Conservation (phyloP, 1,140 invertebrate species). For the Ips typographus region DNA sequence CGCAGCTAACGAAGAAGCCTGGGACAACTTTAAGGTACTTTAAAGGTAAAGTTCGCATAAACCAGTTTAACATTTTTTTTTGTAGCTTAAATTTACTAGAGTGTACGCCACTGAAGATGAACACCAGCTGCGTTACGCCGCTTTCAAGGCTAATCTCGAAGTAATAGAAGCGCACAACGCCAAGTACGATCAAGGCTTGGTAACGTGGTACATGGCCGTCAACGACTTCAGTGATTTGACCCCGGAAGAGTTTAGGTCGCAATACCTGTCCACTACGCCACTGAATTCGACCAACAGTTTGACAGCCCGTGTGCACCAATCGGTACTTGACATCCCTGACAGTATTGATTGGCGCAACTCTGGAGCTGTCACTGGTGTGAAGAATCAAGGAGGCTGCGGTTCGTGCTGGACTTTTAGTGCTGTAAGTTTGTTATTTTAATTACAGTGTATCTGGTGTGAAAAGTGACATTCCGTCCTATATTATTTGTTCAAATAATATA, state of each 20-base stretch:
- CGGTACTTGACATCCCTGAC: constrained; percentile 1
- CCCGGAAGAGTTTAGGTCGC: constrained; percentile 69
- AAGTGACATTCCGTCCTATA: too few relatives aligned
- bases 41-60: background rate
- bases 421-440: constrained; percentile 12
- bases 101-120: constrained; percentile 1
- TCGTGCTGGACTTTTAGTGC: constrained; percentile 30
- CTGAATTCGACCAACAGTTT: background rate
- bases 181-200: constrained; percentile 63
- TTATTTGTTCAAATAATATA: too few relatives aligned
- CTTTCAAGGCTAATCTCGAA: constrained; percentile 81
- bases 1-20: background rate
- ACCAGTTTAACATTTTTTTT: background rate
- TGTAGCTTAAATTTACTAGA: constrained; percentile 11
- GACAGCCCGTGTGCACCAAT: constrained; percentile 20
- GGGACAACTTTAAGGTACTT: constrained; percentile 3
- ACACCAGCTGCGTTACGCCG: constrained; percentile 45
- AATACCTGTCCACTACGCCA: background rate
- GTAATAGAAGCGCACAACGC: constrained; percentile 84
- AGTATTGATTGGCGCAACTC: constrained; percentile 20
- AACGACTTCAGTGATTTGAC: constrained; percentile 86
- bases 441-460: background rate
- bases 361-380: constrained; percentile 18
- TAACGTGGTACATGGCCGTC: constrained; percentile 65
- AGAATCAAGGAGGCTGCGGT: constrained; percentile 26